Conservation (phyloP, 2,888 invertebrate species). For the Teleogryllus oceanicus region DNA sequence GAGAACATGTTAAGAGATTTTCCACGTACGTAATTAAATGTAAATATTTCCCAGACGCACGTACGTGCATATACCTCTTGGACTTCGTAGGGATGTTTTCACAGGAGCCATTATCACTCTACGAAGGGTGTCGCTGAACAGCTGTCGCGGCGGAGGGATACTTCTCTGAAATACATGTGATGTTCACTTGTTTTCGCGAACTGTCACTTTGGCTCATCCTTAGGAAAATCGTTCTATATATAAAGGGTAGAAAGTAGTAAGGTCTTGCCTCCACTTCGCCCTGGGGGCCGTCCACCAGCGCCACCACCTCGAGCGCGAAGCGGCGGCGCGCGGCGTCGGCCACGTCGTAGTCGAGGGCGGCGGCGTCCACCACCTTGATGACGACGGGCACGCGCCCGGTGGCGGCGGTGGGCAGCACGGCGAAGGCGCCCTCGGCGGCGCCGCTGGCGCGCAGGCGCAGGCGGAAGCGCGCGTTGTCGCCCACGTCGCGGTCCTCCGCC, state of each 20-base stretch:
- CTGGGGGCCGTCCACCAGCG: slow-evolving; percentile 51
- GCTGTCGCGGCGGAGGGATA: too few relatives aligned
- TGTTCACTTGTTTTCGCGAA: too few relatives aligned
- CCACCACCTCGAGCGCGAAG: slow-evolving; percentile 66
- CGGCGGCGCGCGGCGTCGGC: slow-evolving; percentile 56
- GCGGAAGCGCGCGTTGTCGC: slow-evolving; percentile 68
- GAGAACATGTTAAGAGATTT: too few relatives aligned
- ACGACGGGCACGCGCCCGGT: slow-evolving; percentile 72
- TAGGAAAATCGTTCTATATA: not conserved
- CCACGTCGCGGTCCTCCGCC: slow-evolving; percentile 69
- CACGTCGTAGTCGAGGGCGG: slow-evolving; percentile 68
- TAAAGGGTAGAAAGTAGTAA: fast-evolving
- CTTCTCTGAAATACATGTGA: too few relatives aligned
- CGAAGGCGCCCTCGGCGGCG: slow-evolving; percentile 55
- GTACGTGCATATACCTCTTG: too few relatives aligned
- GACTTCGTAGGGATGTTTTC: too few relatives aligned
- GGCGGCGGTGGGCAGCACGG: slow-evolving; percentile 63
- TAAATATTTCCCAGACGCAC: too few relatives aligned
- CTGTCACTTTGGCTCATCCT: too few relatives aligned
- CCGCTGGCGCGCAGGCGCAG: slow-evolving; percentile 59
- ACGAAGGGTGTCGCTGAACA: too few relatives aligned
- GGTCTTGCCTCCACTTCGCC: not conserved
- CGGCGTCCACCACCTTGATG: slow-evolving; percentile 64
- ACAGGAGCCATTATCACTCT: too few relatives aligned
- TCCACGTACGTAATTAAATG: too few relatives aligned